Base-by-base conservation (phyloP, 2,888 invertebrate genomes). In the Acrobasis suavella region DNA sequence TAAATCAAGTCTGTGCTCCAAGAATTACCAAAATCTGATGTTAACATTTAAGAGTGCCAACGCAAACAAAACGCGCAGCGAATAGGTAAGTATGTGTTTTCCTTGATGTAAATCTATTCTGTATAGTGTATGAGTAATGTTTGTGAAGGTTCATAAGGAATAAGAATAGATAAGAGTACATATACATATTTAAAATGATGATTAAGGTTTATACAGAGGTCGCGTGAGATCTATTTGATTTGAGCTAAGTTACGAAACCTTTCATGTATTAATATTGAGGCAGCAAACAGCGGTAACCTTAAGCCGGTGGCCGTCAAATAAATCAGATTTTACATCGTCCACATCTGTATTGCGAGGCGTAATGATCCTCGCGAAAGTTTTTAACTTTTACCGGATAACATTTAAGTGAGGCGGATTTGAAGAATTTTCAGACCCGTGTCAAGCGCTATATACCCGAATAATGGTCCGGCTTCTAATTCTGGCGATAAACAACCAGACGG, bases 241-340 rank as follows among this genome's bases (percentile, higher is more conserved):
- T 42, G 12, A 14, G 14, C 14, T 38, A 39, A 16, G 42, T 56
- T 56, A 17, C 39, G 42, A 42, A 42, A 17, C 42, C 42, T 15
- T 42, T 9, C 42, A 42, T 42, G 17, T 56, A 46, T 56, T 58
- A 56, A 56, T 42, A 22, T 72, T 72, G 67, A 65, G 67, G 62
- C 60, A 67, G 66, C 64, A 70, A 73, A 73, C 68, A 70, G 67
- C 69, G 70, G 66, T 69, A 72, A 70, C 74, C 72, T 75, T 71
- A 72, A 76, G 75, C 66, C 17, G 22, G 32, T 32, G 61, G 14
- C 54, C 54, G 54, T 52, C 68, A 72, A 72, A 76, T 77, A 79
- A 78, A 78, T 80, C 75, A 75, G 69, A 76, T 76, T 77, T 74
- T 69, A 72, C 71, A 74, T 66, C 69, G 67, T 66, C 71, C 76